Conservation (phyloP, 2,888 invertebrate genomes). For the Lacanobia wlatinum region DNA sequence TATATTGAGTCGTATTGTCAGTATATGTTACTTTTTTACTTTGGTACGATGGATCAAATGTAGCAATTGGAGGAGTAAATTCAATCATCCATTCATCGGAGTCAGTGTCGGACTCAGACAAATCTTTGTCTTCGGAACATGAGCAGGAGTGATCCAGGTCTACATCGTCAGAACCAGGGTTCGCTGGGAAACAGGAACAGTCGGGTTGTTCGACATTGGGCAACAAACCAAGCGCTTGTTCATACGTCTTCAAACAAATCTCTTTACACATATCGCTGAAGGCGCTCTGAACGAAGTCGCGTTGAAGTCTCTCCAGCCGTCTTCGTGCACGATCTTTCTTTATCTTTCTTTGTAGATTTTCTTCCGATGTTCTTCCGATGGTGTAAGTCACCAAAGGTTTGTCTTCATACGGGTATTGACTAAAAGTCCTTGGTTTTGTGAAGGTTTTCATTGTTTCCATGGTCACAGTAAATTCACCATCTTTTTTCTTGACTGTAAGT, state of each 20-base stretch:
- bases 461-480: constrained; percentile 86
- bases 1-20: constrained; percentile 80
- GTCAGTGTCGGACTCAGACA: constrained; percentile 82
- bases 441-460: constrained; percentile 87
- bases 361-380: constrained; percentile 86
- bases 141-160: constrained; percentile 82
- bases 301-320: constrained; percentile 82
- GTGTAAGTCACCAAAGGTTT: constrained; percentile 82
- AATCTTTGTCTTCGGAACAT: constrained; percentile 80
- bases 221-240: constrained; percentile 84
- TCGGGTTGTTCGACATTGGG: constrained; percentile 82
- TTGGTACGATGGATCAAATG: constrained; percentile 79
- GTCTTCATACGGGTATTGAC: constrained; percentile 86
- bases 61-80: constrained; percentile 86
- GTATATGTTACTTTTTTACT: constrained; percentile 75
- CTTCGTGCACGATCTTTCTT: constrained; percentile 81
- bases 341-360: constrained; percentile 80
- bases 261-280: constrained; percentile 86
- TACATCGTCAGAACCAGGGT: constrained; percentile 74
- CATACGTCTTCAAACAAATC: constrained; percentile 86
- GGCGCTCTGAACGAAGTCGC: constrained; percentile 84
- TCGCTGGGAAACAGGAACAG: constrained; percentile 81
- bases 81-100: constrained; percentile 87
- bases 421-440: constrained; percentile 77
- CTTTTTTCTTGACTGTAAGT: constrained; percentile 82